phyloP scores from a whole-genome alignment of 2,797 vertebrate genomes.

The Notolepis coatsorum region DNA sequence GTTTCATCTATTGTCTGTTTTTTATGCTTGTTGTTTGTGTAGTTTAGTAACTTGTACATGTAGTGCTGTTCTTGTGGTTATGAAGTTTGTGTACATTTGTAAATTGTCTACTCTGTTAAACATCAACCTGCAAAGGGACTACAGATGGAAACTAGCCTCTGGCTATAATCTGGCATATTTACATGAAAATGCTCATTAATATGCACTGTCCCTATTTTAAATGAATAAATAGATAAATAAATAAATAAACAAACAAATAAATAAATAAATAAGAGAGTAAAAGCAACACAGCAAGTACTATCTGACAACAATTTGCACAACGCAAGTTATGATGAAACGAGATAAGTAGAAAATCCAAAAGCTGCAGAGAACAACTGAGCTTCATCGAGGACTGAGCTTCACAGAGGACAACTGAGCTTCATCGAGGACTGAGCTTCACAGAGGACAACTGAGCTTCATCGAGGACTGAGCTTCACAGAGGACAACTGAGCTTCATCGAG shows the following conservation, averaged over 20 bases:
- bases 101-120: no score
- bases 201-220: neutral
- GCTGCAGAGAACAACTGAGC: neutral
- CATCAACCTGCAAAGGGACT: no score
- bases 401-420: neutral
- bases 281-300: neutral
- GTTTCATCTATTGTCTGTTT: no score
- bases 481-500: neutral
- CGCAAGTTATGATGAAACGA: conserved; percentile 1
- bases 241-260: no score
- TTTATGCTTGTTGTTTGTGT: no score
- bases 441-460: neutral
- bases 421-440: neutral
- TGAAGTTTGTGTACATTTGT: no score
- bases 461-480: neutral
- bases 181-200: neutral
- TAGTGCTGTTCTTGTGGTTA: no score
- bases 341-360: neutral
- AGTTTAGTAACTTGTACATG: no score
- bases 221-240: no score
- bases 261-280: no score
- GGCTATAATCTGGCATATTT: neutral
- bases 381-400: no score
- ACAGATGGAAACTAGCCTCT: no score
- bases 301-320: conserved; percentile 9